A percentile compares a stretch with the other conserved stretches of the same genome.
These are phyloP conservation scores for Acleris sparsana DNA, from an alignment of 2,888 invertebrate genomes.

Conservation along the genomic window DNA sequence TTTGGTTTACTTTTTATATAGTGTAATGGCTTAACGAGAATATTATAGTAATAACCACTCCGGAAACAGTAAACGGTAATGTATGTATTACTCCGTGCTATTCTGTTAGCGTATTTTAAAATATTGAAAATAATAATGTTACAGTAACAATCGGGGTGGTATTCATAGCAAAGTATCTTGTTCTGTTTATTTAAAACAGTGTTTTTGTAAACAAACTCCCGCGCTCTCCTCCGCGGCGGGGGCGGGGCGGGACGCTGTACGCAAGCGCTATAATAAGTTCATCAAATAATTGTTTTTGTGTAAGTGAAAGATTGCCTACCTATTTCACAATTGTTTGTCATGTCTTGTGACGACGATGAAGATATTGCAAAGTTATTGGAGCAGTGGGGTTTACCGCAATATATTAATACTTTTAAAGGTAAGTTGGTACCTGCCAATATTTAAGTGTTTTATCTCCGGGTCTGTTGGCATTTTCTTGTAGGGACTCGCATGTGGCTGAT, in stretches of 20 bases:
- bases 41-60: constrained; percentile 13
- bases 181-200: constrained; percentile 6
- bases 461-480: not conserved
- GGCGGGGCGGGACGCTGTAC: not conserved
- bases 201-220: constrained; percentile 10
- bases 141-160: constrained; percentile 6
- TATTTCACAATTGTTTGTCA: constrained; percentile 4
- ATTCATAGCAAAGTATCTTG: constrained; percentile 6
- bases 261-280: not conserved
- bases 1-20: constrained; percentile 15
- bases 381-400: too few relatives aligned
- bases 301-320: not conserved
- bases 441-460: too few relatives aligned
- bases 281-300: constrained; percentile 1
- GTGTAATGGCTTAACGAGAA: constrained; percentile 11
- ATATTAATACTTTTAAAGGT: too few relatives aligned
- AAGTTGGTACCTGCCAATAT: too few relatives aligned
- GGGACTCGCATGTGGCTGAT: not conserved
- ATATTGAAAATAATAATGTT: constrained; percentile 8
- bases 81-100: constrained; percentile 17
- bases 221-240: constrained; percentile 2
- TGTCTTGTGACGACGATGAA: constrained; percentile 4
- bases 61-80: constrained; percentile 14
- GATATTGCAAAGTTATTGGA: constrained; percentile 1
- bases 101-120: constrained; percentile 16